Evolutionary conservation across 2,113 vertebrate species (phyloP), one percentile per base, ranked within the genome.

Genomic region (Stegastes partitus): DNA sequence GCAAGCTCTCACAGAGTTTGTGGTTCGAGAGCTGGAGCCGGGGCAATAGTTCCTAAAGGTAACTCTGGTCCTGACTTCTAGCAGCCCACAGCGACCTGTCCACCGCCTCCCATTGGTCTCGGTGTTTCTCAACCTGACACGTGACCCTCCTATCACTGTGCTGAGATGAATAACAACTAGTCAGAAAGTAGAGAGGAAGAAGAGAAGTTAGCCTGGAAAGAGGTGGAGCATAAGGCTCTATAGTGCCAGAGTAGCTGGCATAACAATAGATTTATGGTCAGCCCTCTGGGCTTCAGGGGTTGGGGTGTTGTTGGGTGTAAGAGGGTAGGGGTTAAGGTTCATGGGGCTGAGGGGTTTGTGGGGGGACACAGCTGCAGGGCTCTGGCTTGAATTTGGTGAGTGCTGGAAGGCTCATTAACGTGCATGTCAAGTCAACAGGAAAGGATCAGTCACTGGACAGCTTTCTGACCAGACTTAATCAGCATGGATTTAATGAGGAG

Each of bases 181-280:
- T 77, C 42, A 72, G 39, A 55, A 56, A 75, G 65, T 51, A 65
- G 31, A 80, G 64, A 51, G 54, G 58, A 50, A 28, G 47, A 64
- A 66, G 62, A 82, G 39, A 78, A 66, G 69, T 62, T 78, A 75
- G 84, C 45, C 65, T 19, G 55, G 68, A 65, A 59, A 73, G 25
- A 15, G 23, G 42, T 12, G 25, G 49, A 16, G 56, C 37, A 12
- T 21, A 45, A 56, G 75, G 81, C 64, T 74, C 74, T 51, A 22
- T 45, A 82, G 74, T 79, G 81, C 82, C 83, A 92, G 89, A 86
- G 74, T 73, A 74, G 71, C 84, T 75, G 77, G 89, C 80, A 88
- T 83, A 85, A 91, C 23, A 81, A 90, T 81, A 82, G 91, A 94
- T 95, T 94, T 94, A 93, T 76, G 72, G 72, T 66, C 16, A 5